Evolutionary conservation across 2,888 invertebrate species (phyloP).

Genomic region (Scaptomyza parva): DNA sequence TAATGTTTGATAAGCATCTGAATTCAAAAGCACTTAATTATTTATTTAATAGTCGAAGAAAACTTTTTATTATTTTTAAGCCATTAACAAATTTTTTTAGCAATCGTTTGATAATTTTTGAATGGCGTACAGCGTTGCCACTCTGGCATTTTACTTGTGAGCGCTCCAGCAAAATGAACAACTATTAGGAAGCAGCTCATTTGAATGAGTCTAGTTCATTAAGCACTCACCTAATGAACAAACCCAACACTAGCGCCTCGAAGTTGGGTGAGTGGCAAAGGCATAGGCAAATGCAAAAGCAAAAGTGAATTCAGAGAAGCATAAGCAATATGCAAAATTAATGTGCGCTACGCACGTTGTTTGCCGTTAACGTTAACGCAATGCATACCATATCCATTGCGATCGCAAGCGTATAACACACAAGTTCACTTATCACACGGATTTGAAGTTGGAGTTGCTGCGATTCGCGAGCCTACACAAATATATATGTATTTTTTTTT

Average conservation of each 20-base stretch:
- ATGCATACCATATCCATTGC: conserved; percentile 36
- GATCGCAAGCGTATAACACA: conserved; percentile 30
- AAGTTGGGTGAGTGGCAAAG: conserved; percentile 62
- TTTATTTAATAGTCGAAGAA: background rate
- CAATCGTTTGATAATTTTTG: background rate
- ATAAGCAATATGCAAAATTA: conserved; percentile 55
- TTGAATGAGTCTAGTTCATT: conserved; percentile 35
- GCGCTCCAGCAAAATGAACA: conserved; percentile 13
- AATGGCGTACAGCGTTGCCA: conserved; percentile 27
- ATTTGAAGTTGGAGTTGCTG: conserved; percentile 33
- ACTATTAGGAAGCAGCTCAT: conserved; percentile 27
- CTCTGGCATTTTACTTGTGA: conserved; percentile 6
- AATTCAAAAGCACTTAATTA: background rate
- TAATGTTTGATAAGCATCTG: background rate
- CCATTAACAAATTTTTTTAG: background rate
- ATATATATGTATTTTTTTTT: conserved; percentile 16
- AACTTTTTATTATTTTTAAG: background rate
- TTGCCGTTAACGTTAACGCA: conserved; percentile 35
- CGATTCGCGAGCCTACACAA: conserved; percentile 19
- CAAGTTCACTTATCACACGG: conserved; percentile 25
- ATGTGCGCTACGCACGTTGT: conserved; percentile 55
- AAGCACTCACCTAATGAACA: conserved; percentile 41
- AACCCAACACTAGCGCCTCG: conserved; percentile 54
- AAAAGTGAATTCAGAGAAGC: conserved; percentile 53
- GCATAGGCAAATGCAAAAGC: conserved; percentile 48